Evolutionary conservation across 2,888 invertebrate species (phyloP), one percentile per base, ranked within the genome.

Genomic region (Cryptocheilus praepositus): DNA sequence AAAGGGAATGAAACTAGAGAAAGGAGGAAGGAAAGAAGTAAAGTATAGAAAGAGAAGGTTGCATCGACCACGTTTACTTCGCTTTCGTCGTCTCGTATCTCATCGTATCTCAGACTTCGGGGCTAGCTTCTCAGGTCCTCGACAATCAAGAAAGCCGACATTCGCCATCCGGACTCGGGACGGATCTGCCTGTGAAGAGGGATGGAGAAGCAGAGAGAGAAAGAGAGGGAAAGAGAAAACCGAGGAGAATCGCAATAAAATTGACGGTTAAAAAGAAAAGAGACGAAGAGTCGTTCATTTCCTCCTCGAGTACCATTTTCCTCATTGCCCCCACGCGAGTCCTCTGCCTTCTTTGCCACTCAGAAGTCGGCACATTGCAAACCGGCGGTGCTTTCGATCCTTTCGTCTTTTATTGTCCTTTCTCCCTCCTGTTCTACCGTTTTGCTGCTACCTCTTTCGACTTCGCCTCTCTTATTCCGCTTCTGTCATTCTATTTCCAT

Each of bases 221-320:
- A 15, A 4, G 46, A 16, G 3, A 46, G n/a, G 15, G 18, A 18
- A 13, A 53, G 49, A 53, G 18, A 53, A 36, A 61, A 25, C 49
- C 11, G 55, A 60, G 65, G 64, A 69, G 64, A 69, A 46, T 71
- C 63, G 73, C 70, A 81, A 82, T 83, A 80, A 83, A 83, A 83
- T 79, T 79, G 80, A 82, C 75, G 63, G 58, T 19, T 43, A 72
- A 69, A 77, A 76, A 77, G 79, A 78, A 76, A 61, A 76, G 65
- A 57, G 59, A 57, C 49, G 46, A 62, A 76, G 36, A 36, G 75
- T 81, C 76, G 81, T 85, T 85, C 81, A 84, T 85, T 82, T 85
- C 79, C 81, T 80, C 73, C 36, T 36, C 36, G 36, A 36, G 36
- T 11, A 36, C 36, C 36, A 36, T 36, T 11, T 36, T 76, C 56